phyloP scores from a whole-genome alignment of 1,140 invertebrate species.

The Sinonovacula constricta region DNA sequence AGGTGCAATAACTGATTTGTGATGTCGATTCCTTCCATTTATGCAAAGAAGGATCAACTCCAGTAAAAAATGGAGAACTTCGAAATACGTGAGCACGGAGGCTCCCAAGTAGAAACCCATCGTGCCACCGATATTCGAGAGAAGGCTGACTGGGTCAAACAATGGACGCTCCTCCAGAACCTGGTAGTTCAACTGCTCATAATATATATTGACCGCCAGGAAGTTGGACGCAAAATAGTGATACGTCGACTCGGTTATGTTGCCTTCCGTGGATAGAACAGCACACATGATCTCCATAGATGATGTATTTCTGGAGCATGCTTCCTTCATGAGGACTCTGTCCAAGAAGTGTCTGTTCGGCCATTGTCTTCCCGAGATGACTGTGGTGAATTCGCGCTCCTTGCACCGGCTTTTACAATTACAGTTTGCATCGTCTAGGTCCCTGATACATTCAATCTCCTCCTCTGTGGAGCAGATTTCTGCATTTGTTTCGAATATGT shows the following conservation, averaged over 20 bases:
- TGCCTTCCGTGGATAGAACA: background rate
- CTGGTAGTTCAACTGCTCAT: background rate
- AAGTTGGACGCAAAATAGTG: background rate
- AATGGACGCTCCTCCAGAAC: background rate
- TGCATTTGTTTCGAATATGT: background rate
- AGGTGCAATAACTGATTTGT: too few relatives aligned
- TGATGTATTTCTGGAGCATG: background rate
- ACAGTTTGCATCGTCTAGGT: too few relatives aligned
- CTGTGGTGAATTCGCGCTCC: background rate
- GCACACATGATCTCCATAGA: background rate
- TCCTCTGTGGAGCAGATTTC: too few relatives aligned
- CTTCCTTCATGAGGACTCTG: background rate
- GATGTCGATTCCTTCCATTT: too few relatives aligned
- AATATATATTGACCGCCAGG: background rate
- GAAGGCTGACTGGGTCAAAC: background rate
- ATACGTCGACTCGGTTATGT: background rate
- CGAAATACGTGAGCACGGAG: conserved; percentile 2
- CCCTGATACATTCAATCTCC: too few relatives aligned
- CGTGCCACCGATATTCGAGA: conserved; percentile 22
- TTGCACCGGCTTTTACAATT: background rate
- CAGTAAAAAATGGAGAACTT: conserved; percentile 5
- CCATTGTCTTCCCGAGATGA: background rate
- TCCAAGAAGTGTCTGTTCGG: background rate
- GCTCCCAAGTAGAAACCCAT: conserved; percentile 27
- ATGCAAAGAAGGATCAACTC: background rate